phyloP scores from a whole-genome alignment of 2,888 invertebrate genomes.

The Anagyrus pseudococci region DNA sequence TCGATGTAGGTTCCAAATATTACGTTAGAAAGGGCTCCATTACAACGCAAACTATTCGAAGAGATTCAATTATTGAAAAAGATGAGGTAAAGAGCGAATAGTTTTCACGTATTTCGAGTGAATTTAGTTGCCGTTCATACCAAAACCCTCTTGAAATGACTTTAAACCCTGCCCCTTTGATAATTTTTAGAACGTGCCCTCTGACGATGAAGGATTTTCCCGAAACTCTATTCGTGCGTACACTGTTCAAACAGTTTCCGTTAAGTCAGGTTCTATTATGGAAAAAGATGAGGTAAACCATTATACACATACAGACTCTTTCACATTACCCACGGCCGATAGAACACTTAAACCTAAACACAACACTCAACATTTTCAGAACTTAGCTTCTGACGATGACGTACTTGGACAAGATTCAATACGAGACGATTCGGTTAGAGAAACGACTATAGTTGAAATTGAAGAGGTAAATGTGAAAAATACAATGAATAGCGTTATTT shows the following conservation, averaged over 20 bases:
- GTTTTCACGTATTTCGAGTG: not conserved
- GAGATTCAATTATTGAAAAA: constrained; percentile 15
- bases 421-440: not conserved
- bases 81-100: constrained; percentile 11
- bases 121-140: not conserved
- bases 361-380: not conserved
- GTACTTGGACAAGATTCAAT: not conserved
- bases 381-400: not conserved
- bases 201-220: not conserved
- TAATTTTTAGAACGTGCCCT: not conserved
- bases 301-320: not conserved
- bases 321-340: not conserved
- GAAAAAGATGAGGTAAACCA: constrained; percentile 2
- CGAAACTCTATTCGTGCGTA: not conserved
- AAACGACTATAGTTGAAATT: not conserved
- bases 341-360: not conserved
- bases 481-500: not conserved
- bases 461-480: not conserved
- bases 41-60: constrained; percentile 10
- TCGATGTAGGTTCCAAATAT: constrained; percentile 5
- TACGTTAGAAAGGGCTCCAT: constrained; percentile 26
- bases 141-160: not conserved
- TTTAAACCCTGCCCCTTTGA: not conserved
- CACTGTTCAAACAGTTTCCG: not conserved
- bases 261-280: constrained; percentile 3